Evolutionary conservation across 1,140 invertebrate genomes (phyloP).

Genomic region (Solenopsis invicta): DNA sequence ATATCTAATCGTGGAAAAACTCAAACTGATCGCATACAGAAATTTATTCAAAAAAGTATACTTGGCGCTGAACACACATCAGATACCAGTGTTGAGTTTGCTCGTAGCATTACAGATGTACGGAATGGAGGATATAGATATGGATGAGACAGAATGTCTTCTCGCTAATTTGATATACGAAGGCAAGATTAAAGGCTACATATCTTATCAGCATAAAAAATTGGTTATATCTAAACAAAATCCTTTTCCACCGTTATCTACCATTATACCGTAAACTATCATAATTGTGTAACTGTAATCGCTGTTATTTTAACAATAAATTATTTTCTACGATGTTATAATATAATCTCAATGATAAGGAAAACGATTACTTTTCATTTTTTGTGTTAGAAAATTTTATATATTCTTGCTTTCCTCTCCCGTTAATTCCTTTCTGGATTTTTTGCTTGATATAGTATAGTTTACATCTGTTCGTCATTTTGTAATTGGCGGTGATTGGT

Average conservation of each 20-base stretch:
- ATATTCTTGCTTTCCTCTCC: no score
- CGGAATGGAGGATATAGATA: slow-evolving; percentile 94
- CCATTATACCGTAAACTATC: slow-evolving; percentile 70
- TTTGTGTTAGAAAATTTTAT: no score
- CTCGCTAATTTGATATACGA: slow-evolving; percentile 98
- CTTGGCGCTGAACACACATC: slow-evolving; percentile 94
- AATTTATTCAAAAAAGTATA: slow-evolving; percentile 99
- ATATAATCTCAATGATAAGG: neutral
- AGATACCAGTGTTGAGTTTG: slow-evolving; percentile 95
- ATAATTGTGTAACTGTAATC: slow-evolving; percentile 57
- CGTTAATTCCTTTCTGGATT: no score
- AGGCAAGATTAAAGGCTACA: slow-evolving; percentile 98
- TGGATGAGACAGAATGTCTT: slow-evolving; percentile 98
- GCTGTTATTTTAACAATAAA: slow-evolving; percentile 43
- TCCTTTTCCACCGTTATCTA: slow-evolving; percentile 94
- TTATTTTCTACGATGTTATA: slow-evolving; percentile 17
- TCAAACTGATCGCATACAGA: slow-evolving; percentile 97
- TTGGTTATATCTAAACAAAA: slow-evolving; percentile 99
- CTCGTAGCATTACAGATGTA: slow-evolving; percentile 93
- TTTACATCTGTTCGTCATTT: no score
- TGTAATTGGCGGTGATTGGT: no score
- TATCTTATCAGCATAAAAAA: slow-evolving; percentile 98
- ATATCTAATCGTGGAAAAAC: slow-evolving; percentile 98
- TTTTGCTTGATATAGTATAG: no score
- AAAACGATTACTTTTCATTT: no score